Base-by-base conservation (phyloP, 2,113 vertebrate species). In the Hemiscyllium ocellatum region DNA sequence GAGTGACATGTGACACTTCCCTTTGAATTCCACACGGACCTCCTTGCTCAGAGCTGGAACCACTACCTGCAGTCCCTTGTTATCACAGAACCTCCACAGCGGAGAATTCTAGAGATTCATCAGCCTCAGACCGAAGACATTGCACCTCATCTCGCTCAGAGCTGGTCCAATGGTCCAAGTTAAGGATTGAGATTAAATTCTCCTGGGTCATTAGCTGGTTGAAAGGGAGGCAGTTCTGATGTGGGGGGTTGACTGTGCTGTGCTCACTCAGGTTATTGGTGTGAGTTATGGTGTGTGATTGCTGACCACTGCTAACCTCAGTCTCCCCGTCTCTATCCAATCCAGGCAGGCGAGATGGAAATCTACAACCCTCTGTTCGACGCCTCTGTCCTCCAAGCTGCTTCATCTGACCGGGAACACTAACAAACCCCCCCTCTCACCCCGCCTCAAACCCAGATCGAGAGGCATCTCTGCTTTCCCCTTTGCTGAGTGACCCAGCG, bases 291-390 rank as follows among this genome's bases (percentile, higher is more conserved):
- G 12, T 13, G 15, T 3, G 3, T 17, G 13, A 10, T 0, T 80
- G 33, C 13, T 3, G 10, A 80, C 17, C 15, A n/a, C n/a, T n/a
- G 76, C 76, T 76, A 12, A 26, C 29, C 7, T 10, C 72, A 33
- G 72, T 83, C 1, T 83, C 37, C 37, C n/a, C 17, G 19, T 83
- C 37, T 83, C n/a, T 83, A n/a, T 65, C 26, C 29, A 76, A 26
- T 66, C n/a, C 96, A 96, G 96, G 96, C 96, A 7, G 96, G 96
- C 86, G 96, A 96, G 87, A 96, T 96, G 96, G 96, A 96, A 95
- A 66, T 96, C 52, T 96, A 96, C 96, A 96, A 96, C 56, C 96
- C 96, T 0, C 96, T 96, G 50, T 96, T 96, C 4, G 95, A 96
- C 15, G 96, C 96, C 66, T 96, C 96, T 5, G 47, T 83, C 87